Conservation (phyloP, 2,797 vertebrate genomes). For the Phoeniculus purpureus region DNA sequence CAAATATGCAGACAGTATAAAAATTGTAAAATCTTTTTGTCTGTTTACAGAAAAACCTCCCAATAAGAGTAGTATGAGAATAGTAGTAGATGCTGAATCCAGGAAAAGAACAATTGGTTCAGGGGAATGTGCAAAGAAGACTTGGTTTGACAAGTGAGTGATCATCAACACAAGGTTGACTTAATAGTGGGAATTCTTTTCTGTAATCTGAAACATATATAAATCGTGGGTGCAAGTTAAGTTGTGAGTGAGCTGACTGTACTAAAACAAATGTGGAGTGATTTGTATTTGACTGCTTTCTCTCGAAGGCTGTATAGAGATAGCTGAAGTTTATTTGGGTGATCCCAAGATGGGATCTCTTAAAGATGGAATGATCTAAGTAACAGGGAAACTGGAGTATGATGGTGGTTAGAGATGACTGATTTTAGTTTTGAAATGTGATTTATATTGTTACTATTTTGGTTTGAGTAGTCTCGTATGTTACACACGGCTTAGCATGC, state of each 20-base stretch:
- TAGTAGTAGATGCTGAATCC: conserved; percentile 94
- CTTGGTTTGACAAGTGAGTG: conserved; percentile 97
- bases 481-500: not conserved
- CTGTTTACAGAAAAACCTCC: conserved; percentile 87
- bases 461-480: not conserved
- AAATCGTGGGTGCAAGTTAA: not conserved
- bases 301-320: not conserved
- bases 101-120: conserved; percentile 87
- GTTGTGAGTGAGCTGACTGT: not conserved
- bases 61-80: conserved; percentile 92
- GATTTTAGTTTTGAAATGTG: not conserved
- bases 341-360: not conserved
- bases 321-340: not conserved
- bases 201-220: not conserved
- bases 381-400: not conserved
- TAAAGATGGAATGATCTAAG: not conserved
- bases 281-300: not conserved
- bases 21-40: conserved; percentile 38
- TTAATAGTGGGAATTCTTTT: not conserved
- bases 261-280: not conserved
- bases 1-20: conserved; percentile 14
- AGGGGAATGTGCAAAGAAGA: conserved; percentile 90
- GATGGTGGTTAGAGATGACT: not conserved
- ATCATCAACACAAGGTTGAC: not conserved
- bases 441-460: not conserved